These are phyloP conservation scores for Dolichoris vasculosae DNA, from an alignment of 1,140 invertebrate genomes.

Conservation along the genomic window DNA sequence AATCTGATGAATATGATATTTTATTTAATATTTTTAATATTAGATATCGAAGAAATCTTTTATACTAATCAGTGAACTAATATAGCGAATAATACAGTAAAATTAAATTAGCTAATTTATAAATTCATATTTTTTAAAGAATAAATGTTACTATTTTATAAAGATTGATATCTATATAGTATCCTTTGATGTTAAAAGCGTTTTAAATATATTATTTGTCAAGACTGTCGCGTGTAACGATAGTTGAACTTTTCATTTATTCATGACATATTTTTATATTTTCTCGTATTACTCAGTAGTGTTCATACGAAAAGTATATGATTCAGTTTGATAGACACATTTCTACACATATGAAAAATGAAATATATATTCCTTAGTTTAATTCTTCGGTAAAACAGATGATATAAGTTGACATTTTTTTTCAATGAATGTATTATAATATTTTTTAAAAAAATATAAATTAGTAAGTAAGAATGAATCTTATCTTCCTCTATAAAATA, in stretches of 20 bases:
- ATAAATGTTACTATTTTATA: background rate
- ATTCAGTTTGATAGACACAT: slow-evolving; percentile 19
- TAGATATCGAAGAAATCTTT: background rate
- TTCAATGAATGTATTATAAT: background rate
- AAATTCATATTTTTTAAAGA: background rate
- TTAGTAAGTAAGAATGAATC: background rate
- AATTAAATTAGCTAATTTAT: background rate
- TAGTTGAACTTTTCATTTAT: slow-evolving; percentile 7
- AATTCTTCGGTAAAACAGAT: background rate
- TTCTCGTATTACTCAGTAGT: background rate
- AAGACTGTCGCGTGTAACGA: background rate
- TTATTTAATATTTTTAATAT: background rate
- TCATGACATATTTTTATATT: slow-evolving; percentile 24
- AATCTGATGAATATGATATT: no score
- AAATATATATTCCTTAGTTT: background rate
- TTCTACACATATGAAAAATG: background rate
- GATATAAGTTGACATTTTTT: background rate
- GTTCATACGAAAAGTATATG: slow-evolving; percentile 3
- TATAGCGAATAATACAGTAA: background rate
- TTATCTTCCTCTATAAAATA: no score
- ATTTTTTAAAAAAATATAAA: background rate
- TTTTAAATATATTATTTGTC: slow-evolving; percentile 7
- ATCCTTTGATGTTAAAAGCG: background rate
- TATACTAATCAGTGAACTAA: background rate
- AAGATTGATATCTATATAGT: background rate